Conservation (phyloP, 1,140 invertebrate species). For the Macrobrachium nipponense region DNA sequence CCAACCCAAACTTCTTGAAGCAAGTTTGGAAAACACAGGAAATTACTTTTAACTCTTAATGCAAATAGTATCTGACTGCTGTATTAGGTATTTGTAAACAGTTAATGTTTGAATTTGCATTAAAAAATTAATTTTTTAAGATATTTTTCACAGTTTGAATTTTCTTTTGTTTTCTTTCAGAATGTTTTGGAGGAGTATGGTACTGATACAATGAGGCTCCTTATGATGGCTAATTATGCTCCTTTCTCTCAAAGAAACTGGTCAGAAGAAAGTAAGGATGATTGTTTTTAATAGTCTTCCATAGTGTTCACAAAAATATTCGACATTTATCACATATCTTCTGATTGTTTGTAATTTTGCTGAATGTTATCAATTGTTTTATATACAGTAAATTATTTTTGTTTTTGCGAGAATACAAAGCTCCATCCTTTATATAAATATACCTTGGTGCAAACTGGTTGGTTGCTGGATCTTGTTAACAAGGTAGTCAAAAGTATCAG, state of each 20-base stretch:
- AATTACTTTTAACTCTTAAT: too few species aligned
- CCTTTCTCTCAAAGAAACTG: slow-evolving; percentile 88
- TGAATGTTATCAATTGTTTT: too few species aligned
- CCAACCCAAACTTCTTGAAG: too few species aligned
- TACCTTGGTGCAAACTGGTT: too few species aligned
- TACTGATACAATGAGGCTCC: slow-evolving; percentile 87
- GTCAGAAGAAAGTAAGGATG: slow-evolving; percentile 79
- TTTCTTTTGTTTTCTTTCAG: slow-evolving; percentile 13
- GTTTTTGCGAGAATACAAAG: too few species aligned
- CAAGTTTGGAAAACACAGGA: too few species aligned
- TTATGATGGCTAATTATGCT: slow-evolving; percentile 87
- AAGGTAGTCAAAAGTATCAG: too few species aligned
- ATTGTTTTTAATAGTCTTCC: neutral
- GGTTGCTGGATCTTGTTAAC: too few species aligned
- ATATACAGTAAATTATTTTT: too few species aligned
- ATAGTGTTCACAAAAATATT: neutral
- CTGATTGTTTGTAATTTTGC: neutral
- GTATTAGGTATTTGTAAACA: too few species aligned
- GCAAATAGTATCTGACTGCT: too few species aligned
- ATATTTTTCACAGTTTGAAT: neutral
- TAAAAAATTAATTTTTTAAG: neutral
- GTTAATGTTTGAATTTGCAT: neutral
- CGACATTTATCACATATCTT: neutral
- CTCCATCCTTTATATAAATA: too few species aligned
- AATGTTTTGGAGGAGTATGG: slow-evolving; percentile 84